These are phyloP conservation scores for Malacoraja senta DNA, from an alignment of 2,797 vertebrate genomes.

Conservation along the genomic window DNA sequence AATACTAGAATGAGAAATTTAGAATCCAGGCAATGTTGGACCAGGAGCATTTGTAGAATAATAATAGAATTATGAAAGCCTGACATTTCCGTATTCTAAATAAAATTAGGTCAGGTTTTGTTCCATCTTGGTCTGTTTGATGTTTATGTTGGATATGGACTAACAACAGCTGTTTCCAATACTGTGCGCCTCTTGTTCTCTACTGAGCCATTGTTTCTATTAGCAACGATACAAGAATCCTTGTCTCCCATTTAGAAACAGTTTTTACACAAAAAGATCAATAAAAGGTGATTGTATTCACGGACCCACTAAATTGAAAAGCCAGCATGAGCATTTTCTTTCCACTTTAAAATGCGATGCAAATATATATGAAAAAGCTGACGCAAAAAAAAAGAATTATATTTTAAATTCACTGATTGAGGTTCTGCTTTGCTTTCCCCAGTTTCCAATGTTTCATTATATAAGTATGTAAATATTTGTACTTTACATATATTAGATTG, in stretches of 20 bases:
- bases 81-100: conserved; percentile 1
- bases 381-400: neutral
- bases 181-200: neutral
- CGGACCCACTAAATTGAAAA: neutral
- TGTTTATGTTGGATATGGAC: neutral
- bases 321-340: neutral
- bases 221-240: neutral
- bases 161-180: conserved; percentile 14
- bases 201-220: conserved; percentile 1
- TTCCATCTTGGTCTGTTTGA: neutral
- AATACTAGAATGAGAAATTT: neutral
- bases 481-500: neutral
- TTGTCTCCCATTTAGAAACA: neutral
- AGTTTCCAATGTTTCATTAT: neutral
- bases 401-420: neutral
- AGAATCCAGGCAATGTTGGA: neutral
- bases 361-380: neutral
- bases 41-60: conserved; percentile 17
- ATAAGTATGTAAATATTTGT: neutral
- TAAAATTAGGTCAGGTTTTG: conserved; percentile 18
- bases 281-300: conserved; percentile 26
- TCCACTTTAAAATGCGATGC: neutral
- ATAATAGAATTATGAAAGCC: conserved; percentile 2
- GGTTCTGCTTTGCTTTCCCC: neutral
- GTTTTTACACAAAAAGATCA: neutral